These are phyloP conservation scores for Bombus turneri DNA, from an alignment of 1,140 invertebrate species.

Conservation along the genomic window DNA sequence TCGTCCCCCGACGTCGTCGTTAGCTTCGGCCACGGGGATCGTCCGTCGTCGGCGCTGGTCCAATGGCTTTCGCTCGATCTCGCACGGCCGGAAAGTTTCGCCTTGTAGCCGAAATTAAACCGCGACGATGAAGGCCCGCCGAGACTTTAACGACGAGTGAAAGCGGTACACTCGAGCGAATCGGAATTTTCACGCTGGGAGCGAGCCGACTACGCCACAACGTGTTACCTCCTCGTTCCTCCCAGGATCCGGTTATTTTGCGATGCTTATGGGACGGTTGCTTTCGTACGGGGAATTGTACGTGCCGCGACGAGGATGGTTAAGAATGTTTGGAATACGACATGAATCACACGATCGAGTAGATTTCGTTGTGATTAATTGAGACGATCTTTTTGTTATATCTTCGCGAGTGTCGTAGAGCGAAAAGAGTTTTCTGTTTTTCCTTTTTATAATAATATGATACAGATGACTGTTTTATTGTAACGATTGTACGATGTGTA, in stretches of 20 bases:
- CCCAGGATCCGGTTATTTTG: neutral
- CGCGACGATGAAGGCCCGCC: conserved; percentile 60
- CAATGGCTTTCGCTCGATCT: conserved; percentile 62
- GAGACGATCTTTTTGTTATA: neutral
- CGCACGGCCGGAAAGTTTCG: conserved; percentile 67
- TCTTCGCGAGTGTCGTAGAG: neutral
- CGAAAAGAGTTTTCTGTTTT: neutral
- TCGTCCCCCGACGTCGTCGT: conserved; percentile 49
- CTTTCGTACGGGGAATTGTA: neutral
- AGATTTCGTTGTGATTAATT: neutral
- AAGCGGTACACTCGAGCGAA: conserved; percentile 39
- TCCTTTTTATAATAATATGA: neutral
- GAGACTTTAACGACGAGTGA: conserved; percentile 62
- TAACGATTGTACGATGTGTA: too few relatives aligned
- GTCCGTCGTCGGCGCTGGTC: conserved; percentile 1
- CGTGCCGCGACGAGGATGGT: neutral
- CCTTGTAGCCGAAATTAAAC: conserved; percentile 76
- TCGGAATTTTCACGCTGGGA: conserved; percentile 42
- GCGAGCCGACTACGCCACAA: neutral
- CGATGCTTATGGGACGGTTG: neutral
- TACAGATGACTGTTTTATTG: too few relatives aligned
- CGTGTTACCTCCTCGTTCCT: too few relatives aligned
- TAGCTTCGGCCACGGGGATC: neutral
- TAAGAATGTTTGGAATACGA: neutral
- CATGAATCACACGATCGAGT: neutral